Evolutionary conservation across 1,140 invertebrate species (phyloP).

Genomic region (Lanistes nyassanus): DNA sequence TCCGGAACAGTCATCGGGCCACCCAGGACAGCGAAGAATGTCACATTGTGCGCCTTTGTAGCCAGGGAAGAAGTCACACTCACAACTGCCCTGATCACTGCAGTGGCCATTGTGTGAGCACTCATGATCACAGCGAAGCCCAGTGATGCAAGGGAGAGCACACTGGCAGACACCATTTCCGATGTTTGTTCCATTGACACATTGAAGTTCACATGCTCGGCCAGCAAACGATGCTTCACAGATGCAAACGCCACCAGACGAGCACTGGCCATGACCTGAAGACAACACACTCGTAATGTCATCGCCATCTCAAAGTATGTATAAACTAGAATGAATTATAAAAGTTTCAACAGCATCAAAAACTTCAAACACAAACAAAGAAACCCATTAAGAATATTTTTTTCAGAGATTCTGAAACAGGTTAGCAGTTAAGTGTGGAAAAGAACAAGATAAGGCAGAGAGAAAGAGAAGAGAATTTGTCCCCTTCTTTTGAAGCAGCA

Average conservation of each 20-base stretch:
- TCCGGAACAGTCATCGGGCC: conserved; percentile 38
- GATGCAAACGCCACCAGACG: conserved; percentile 36
- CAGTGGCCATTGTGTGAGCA: conserved; percentile 40
- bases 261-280: conserved; percentile 12
- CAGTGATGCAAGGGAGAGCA: conserved; percentile 44
- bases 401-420: no score
- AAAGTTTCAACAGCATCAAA: no score
- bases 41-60: conserved; percentile 45
- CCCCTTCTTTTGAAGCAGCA: no score
- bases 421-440: no score
- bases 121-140: conserved; percentile 40
- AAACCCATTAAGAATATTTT: no score
- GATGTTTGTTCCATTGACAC: conserved; percentile 43
- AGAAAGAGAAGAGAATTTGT: no score
- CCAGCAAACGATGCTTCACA: conserved; percentile 47
- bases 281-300: no score
- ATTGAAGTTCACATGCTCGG: conserved; percentile 44
- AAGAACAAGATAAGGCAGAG: no score
- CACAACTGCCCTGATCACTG: conserved; percentile 24
- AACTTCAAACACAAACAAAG: no score
- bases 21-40: conserved; percentile 44
- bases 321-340: no score
- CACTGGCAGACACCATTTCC: conserved; percentile 28
- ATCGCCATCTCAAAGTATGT: no score
- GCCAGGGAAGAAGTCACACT: conserved; percentile 30